phyloP scores from a whole-genome alignment of 2,888 invertebrate species.

The Beris morrisii region DNA sequence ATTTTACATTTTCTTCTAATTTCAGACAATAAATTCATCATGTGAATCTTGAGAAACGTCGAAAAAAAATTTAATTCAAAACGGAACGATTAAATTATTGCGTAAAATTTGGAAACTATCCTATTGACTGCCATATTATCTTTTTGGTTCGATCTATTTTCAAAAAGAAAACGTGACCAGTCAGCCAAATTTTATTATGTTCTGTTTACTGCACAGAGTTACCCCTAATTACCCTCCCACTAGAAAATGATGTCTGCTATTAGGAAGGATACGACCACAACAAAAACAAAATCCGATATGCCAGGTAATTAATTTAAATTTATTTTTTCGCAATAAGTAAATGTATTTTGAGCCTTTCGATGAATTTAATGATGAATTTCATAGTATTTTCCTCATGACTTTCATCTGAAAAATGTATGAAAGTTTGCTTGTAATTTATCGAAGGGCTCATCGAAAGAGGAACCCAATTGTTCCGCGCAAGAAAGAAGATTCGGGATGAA shows the following conservation, averaged over 20 bases:
- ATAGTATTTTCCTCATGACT: too few relatives aligned
- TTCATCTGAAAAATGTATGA: too few relatives aligned
- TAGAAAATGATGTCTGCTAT: conserved; percentile 40
- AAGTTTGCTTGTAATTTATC: too few relatives aligned
- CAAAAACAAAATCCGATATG: conserved; percentile 35
- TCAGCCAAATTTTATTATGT: conserved; percentile 34
- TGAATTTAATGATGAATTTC: not conserved
- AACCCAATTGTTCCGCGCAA: too few relatives aligned
- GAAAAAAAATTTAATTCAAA: too few relatives aligned
- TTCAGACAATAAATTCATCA: too few relatives aligned
- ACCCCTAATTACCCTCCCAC: conserved; percentile 36
- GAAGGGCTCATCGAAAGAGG: too few relatives aligned
- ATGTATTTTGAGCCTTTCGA: not conserved
- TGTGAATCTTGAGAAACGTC: too few relatives aligned
- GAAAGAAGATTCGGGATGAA: too few relatives aligned
- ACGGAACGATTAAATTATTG: too few relatives aligned
- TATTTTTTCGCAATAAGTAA: too few relatives aligned
- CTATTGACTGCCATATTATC: not conserved
- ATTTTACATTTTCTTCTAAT: too few relatives aligned
- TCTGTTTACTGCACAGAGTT: conserved; percentile 33
- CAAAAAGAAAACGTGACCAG: not conserved
- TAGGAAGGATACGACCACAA: conserved; percentile 34
- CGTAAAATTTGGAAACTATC: not conserved
- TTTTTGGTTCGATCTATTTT: not conserved
- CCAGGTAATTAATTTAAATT: conserved; percentile 35